Conservation (phyloP, 1,140 invertebrate species). For the Phenacoccus solenopsis region DNA sequence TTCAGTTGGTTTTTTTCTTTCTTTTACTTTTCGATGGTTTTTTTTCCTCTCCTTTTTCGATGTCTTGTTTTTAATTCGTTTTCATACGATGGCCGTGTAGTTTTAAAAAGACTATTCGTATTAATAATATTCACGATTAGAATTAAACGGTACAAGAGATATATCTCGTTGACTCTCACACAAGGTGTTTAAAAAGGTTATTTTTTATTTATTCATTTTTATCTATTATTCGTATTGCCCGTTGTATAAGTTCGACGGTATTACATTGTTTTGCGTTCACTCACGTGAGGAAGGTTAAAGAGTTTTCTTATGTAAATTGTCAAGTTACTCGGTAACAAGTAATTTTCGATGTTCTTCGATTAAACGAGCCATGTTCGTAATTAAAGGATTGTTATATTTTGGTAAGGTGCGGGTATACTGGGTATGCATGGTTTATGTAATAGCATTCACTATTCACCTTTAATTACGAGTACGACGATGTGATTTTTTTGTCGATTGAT, state of each 20-base stretch:
- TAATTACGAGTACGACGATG: too few relatives aligned
- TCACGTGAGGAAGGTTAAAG: background rate
- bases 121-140: conserved; percentile 17
- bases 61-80: conserved; percentile 14
- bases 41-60: conserved; percentile 7
- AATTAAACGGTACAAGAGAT: conserved; percentile 12
- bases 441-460: too few relatives aligned
- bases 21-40: conserved; percentile 10
- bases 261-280: background rate
- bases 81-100: conserved; percentile 3
- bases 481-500: too few relatives aligned
- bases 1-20: conserved; percentile 7
- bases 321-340: background rate
- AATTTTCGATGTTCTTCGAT: background rate
- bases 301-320: background rate
- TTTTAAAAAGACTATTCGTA: conserved; percentile 12
- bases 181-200: conserved; percentile 1
- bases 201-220: conserved; percentile 4
- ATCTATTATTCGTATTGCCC: background rate
- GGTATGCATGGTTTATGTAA: too few relatives aligned
- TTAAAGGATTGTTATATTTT: too few relatives aligned
- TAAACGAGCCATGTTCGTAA: background rate
- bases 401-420: too few relatives aligned
- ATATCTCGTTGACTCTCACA: conserved; percentile 5
- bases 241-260: too few relatives aligned